These are phyloP conservation scores for Pimpla rufipes DNA, from an alignment of 2,888 invertebrate genomes.

Conservation along the genomic window DNA sequence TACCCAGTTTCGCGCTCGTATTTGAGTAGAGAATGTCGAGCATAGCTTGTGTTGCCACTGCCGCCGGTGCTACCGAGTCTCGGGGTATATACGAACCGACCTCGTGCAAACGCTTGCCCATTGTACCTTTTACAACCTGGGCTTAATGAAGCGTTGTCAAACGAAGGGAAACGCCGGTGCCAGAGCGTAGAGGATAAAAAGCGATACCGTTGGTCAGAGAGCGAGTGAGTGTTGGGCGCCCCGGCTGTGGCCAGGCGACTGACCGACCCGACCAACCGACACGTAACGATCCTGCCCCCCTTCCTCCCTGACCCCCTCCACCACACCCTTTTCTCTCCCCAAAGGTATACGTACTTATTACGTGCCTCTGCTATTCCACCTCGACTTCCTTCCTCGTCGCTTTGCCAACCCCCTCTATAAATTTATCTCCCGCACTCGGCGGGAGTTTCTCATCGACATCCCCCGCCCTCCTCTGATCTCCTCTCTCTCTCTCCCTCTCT, in stretches of 20 bases:
- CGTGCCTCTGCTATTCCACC: slow-evolving; percentile 20
- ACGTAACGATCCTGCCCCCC: slow-evolving; percentile 67
- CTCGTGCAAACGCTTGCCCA: slow-evolving; percentile 61
- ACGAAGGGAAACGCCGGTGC: slow-evolving; percentile 64
- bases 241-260: slow-evolving; percentile 54
- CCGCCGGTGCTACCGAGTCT: slow-evolving; percentile 16
- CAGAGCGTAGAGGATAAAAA: slow-evolving; percentile 58
- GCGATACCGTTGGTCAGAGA: slow-evolving; percentile 52
- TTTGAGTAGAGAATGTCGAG: slow-evolving; percentile 55
- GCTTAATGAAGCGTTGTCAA: slow-evolving; percentile 70
- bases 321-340: slow-evolving; percentile 4
- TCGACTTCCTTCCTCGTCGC: slow-evolving; percentile 43
- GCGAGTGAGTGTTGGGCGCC: slow-evolving; percentile 30
- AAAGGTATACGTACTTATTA: slow-evolving; percentile 67
- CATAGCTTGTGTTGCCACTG: slow-evolving; percentile 6
- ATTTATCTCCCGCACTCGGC: slow-evolving; percentile 13
- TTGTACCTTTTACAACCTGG: slow-evolving; percentile 65
- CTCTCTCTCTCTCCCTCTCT: too few relatives aligned
- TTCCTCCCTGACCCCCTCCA: background rate
- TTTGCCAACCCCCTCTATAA: slow-evolving; percentile 38
- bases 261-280: slow-evolving; percentile 59
- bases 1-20: slow-evolving; percentile 47
- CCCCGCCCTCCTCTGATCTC: slow-evolving; percentile 3
- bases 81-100: slow-evolving; percentile 30
- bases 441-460: slow-evolving; percentile 21